Conservation (phyloP, 1,140 invertebrate genomes). For the Meloidogyne chitwoodi region DNA sequence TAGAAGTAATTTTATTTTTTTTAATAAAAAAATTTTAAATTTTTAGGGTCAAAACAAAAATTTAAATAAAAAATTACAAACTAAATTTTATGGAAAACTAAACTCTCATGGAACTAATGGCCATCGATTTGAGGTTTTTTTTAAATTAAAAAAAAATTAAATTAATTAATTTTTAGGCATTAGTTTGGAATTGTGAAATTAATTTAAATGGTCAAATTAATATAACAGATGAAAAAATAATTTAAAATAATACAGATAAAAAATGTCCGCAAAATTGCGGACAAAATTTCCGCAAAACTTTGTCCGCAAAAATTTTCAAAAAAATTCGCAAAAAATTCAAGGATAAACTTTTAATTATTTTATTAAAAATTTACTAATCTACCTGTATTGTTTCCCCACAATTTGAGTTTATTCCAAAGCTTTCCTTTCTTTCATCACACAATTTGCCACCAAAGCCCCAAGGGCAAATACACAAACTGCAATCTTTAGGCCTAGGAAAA, state of each 20-base stretch:
- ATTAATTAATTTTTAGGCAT: not conserved
- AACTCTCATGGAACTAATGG: constrained; percentile 36
- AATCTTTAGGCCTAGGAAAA: constrained; percentile 25
- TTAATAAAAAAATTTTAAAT: not conserved
- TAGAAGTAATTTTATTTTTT: not conserved
- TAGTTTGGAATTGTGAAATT: constrained; percentile 25
- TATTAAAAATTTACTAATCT: too few species aligned
- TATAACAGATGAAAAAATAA: constrained; percentile 16
- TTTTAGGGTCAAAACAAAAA: constrained; percentile 30
- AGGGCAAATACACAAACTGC: constrained; percentile 22
- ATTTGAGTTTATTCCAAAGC: not conserved
- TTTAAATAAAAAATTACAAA: constrained; percentile 32
- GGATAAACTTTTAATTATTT: too few species aligned
- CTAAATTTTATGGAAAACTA: constrained; percentile 33
- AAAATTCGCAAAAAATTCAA: too few species aligned
- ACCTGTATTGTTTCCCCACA: not conserved
- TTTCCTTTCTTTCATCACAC: not conserved
- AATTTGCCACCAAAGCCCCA: constrained; percentile 21
- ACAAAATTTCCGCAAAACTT: too few species aligned
- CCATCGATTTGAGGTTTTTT: constrained; percentile 27
- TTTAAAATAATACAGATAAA: not conserved
- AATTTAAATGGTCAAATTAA: constrained; percentile 30
- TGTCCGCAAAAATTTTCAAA: too few species aligned
- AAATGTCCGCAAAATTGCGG: not conserved
- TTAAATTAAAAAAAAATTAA: not conserved